Percentiles rank a stretch among this genome's conserved stretches.
phyloP scores from a whole-genome alignment of 2,888 invertebrate species.

The Prionchulus punctatus region DNA sequence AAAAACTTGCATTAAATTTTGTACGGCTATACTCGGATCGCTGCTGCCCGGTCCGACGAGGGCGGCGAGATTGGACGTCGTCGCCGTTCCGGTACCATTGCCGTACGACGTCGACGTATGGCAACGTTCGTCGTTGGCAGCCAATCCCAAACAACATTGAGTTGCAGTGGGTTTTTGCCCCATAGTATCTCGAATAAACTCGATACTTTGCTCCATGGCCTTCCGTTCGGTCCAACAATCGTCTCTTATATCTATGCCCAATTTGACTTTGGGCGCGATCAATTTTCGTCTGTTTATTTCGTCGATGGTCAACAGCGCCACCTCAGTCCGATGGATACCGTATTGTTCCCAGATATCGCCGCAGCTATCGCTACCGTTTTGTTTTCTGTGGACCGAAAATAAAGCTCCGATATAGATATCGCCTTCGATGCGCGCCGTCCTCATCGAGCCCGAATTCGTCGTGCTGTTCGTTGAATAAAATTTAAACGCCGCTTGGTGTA shows the following conservation, averaged over 20 bases:
- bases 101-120: neutral
- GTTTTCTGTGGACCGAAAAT: constrained; percentile 18
- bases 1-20: constrained; percentile 56
- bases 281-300: constrained; percentile 46
- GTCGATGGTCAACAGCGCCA: constrained; percentile 44
- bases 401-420: constrained; percentile 13
- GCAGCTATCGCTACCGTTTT: constrained; percentile 38
- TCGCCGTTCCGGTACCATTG: neutral
- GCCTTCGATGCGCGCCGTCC: neutral
- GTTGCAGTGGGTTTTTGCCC: neutral
- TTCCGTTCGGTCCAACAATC: constrained; percentile 66
- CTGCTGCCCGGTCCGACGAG: constrained; percentile 59
- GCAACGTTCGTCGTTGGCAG: too few species aligned
- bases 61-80: constrained; percentile 41
- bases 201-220: constrained; percentile 56
- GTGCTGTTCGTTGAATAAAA: neutral
- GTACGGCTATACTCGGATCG: constrained; percentile 52
- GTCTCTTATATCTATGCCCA: constrained; percentile 57
- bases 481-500: neutral
- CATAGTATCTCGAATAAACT: constrained; percentile 22
- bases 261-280: constrained; percentile 43
- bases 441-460: neutral
- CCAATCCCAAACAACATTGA: neutral
- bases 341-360: constrained; percentile 53
- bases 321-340: constrained; percentile 50